Base-by-base conservation (phyloP, 2,113 vertebrate genomes). In the Prionailurus bengalensis region DNA sequence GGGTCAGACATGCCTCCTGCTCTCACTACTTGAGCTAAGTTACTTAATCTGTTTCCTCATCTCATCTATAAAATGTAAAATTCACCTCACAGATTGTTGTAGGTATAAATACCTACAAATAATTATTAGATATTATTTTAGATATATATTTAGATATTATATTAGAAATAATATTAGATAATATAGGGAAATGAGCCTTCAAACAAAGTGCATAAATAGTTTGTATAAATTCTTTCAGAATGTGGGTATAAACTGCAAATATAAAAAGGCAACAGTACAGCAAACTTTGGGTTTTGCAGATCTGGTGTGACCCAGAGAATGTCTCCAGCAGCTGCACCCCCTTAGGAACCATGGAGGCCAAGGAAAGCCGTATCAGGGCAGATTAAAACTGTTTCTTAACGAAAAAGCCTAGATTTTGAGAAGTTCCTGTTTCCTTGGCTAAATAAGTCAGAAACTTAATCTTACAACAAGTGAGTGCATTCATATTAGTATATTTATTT, bases 141-240 rank as follows among this genome's bases (percentile, higher is more conserved):
- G 45, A 45, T 45, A 45, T 9, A 45, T 45, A 45, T 45, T 45
- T 45, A 45, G 45, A 42, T 42, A 42, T 45, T 42, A 45, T 45
- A 45, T 45, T 45, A 45, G 45, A 45, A 45, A 45, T 45, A 45
- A 45, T 45, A 45, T 45, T 78, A 96, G 39, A 90, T 14, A 74
- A 4, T 55, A 27, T 9, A 91, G 25, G 79, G 11, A 94, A 86
- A 86, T 9, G 27, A 12, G 3, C 61, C 78, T 86, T 96, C 33
- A 81, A 91, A 78, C 23, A 80, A 93, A 93, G 23, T 76, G 27
- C 31, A 73, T 4, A 55, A 5, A 39, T 15, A 91, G 21, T 85
- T 36, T 83, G 29, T n/a, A 45, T 48, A 87, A 92, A 90, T 89
- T 82, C 42, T 90, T 82, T 21, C 48, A 97, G 79, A 97, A 92